phyloP scores from a whole-genome alignment of 2,888 invertebrate genomes.

The Stenotaenia linearis region DNA sequence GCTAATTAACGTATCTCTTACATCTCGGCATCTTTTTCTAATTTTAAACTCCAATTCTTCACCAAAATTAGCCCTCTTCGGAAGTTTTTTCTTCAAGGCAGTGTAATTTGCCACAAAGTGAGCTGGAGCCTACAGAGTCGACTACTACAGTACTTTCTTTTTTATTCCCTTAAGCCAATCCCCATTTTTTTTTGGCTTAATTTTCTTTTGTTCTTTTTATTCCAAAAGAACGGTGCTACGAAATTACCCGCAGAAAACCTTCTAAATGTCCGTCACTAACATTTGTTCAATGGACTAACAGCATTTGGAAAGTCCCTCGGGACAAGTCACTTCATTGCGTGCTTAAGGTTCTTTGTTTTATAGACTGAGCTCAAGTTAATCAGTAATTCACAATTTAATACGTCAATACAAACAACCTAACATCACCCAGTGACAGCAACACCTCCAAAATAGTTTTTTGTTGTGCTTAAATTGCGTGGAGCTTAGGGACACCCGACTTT shows the following conservation, averaged over 20 bases:
- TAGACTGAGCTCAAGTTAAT: not conserved
- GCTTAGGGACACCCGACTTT: too few relatives aligned
- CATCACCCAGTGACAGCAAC: not conserved
- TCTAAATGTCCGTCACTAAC: slow-evolving; percentile 8
- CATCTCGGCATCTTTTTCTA: not conserved
- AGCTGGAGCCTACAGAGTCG: not conserved
- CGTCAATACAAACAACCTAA: not conserved
- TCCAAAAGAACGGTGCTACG: not conserved
- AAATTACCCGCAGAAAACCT: slow-evolving; percentile 4
- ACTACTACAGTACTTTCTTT: not conserved
- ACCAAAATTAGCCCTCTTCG: not conserved
- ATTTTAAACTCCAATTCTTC: not conserved
- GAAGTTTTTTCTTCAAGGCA: not conserved
- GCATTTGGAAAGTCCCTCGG: not conserved
- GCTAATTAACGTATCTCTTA: not conserved
- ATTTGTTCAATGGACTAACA: not conserved
- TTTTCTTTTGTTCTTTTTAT: slow-evolving; percentile 14
- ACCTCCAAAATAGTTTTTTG: not conserved
- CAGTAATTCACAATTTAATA: not conserved
- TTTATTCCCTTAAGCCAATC: not conserved
- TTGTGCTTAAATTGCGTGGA: too few relatives aligned
- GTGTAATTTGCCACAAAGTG: not conserved
- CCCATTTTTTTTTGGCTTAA: not conserved
- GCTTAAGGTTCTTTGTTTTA: not conserved
- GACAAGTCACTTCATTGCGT: not conserved